A percentile compares a stretch with the other conserved stretches of the same genome.
phyloP scores from a whole-genome alignment of 1,140 invertebrate genomes.

The Phortica variegata region DNA sequence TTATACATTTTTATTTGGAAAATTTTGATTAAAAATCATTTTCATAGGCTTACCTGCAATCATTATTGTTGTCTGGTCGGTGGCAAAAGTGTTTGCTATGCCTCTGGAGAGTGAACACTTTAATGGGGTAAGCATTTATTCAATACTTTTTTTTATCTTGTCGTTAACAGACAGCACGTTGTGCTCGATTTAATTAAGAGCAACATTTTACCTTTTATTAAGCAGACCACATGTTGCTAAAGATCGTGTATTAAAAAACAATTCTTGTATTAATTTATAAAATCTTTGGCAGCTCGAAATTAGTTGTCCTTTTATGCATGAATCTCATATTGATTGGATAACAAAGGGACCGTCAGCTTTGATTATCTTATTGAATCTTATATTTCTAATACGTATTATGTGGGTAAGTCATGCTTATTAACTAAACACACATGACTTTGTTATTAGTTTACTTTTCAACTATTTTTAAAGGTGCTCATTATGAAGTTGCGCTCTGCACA shows the following conservation, averaged over 20 bases:
- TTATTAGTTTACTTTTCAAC: not conserved
- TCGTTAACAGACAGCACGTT: not conserved
- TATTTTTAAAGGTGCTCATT: conserved; percentile 72
- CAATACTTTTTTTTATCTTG: no score
- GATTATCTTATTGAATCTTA: conserved; percentile 76
- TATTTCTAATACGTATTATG: conserved; percentile 89
- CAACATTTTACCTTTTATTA: not conserved
- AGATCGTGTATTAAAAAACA: no score
- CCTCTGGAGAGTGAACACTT: conserved; percentile 48
- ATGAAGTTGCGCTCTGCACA: conserved; percentile 87
- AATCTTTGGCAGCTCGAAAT: conserved; percentile 48
- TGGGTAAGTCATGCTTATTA: conserved; percentile 69
- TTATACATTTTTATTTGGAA: no score
- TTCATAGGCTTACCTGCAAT: conserved; percentile 68
- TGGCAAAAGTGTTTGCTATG: conserved; percentile 63
- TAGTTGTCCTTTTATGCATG: conserved; percentile 71
- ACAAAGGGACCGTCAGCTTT: conserved; percentile 73
- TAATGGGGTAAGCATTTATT: conserved; percentile 40
- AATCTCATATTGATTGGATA: conserved; percentile 77
- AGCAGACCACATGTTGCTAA: not conserved
- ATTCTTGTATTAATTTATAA: not conserved
- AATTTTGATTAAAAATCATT: conserved; percentile 1
- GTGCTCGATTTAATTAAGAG: not conserved
- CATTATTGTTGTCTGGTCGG: conserved; percentile 69
- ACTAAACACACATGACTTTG: not conserved